Percentiles rank a stretch among this genome's conserved stretches.
Evolutionary conservation across 1,140 invertebrate species (phyloP).

Genomic region (Calliphora vicina): DNA sequence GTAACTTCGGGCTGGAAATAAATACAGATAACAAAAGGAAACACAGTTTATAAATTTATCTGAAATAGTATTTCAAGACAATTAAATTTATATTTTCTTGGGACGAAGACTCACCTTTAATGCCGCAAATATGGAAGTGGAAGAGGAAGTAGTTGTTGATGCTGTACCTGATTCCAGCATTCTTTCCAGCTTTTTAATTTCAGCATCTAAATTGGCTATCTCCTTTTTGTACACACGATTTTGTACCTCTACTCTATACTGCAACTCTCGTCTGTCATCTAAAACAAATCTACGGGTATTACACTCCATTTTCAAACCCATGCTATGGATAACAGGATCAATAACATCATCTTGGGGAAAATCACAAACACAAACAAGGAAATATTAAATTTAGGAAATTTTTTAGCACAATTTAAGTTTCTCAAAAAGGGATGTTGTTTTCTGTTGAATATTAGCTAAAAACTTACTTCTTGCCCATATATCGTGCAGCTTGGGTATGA

Average conservation of each 20-base stretch:
- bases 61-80: too few relatives aligned
- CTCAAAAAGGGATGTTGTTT: too few relatives aligned
- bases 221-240: conserved; percentile 88
- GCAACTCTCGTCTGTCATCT: conserved; percentile 78
- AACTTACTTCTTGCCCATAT: conserved; percentile 69
- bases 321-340: conserved; percentile 84
- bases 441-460: too few relatives aligned
- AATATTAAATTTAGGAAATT: too few relatives aligned
- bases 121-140: conserved; percentile 66
- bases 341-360: conserved; percentile 71
- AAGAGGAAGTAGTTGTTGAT: conserved; percentile 66
- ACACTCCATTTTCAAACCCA: conserved; percentile 86
- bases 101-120: conserved; percentile 48
- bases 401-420: too few relatives aligned
- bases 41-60: too few relatives aligned
- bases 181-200: conserved; percentile 79
- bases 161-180: conserved; percentile 68
- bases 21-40: neutral
- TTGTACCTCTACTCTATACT: conserved; percentile 88
- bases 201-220: conserved; percentile 80
- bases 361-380: too few relatives aligned
- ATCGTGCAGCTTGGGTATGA: conserved; percentile 83
- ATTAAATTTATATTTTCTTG: neutral
- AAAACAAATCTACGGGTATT: conserved; percentile 82
- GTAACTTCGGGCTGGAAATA: conserved; percentile 63